These are phyloP conservation scores for Rhinoderma darwinii DNA, from an alignment of 2,113 vertebrate species.

Conservation along the genomic window DNA sequence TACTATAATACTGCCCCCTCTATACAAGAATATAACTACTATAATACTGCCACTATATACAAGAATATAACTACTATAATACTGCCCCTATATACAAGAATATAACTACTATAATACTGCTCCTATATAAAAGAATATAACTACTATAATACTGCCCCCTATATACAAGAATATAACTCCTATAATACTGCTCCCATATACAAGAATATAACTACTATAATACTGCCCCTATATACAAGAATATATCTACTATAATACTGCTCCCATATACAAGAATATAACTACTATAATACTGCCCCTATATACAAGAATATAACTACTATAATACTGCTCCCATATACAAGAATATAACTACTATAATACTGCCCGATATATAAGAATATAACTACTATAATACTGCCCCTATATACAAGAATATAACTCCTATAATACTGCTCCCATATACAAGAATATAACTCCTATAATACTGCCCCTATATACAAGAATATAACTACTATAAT, in stretches of 20 bases:
- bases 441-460: background rate
- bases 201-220: too few relatives aligned
- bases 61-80: conserved; percentile 1
- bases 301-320: too few relatives aligned
- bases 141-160: too few relatives aligned
- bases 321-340: too few relatives aligned
- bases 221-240: too few relatives aligned
- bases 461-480: conserved; percentile 2
- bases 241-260: too few relatives aligned
- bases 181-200: too few relatives aligned
- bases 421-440: background rate
- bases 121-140: background rate
- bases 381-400: conserved; percentile 18
- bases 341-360: too few relatives aligned
- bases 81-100: background rate
- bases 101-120: background rate
- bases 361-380: background rate
- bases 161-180: too few relatives aligned
- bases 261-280: background rate
- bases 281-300: background rate
- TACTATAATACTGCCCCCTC: conserved; percentile 6
- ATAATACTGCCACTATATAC: background rate
- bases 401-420: conserved; percentile 2
- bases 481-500: conserved; percentile 16
- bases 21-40: too few relatives aligned